Base-by-base conservation (phyloP, 2,888 invertebrate species). In the Apotomis capreana region DNA sequence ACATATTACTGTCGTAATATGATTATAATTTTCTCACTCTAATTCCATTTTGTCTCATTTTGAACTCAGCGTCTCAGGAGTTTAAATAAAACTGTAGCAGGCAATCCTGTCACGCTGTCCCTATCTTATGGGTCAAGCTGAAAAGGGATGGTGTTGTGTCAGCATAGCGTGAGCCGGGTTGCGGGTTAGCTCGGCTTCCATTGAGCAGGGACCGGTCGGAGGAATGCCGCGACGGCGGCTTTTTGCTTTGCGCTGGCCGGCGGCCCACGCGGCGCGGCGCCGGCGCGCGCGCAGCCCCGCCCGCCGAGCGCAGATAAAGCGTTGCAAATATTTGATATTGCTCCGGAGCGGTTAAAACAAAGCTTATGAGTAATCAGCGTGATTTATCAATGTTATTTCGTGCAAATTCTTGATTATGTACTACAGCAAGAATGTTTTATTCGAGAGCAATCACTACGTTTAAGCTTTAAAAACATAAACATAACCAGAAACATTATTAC, bases 151-250 rank as follows among this genome's bases (percentile, higher is more conserved):
- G 37, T 36, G 36, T 12, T 12, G 55, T 36, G 36, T 26, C 36
- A 10, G 26, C 49, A 49, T 6, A 49, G 68, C 60, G 64, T 55
- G 64, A 69, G 71, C 68, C 76, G 62, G 72, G 40, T 4, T 40
- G 40, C 6, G 75, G 76, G 77, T 76, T 77, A 74, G 76, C 79
- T 81, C 89, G 91, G 89, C 87, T 83, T 86, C 87, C 88, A 92
- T 91, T 92, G 90, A 91, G 87, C 77, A 74, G 73, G 80, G 87
- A 92, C 92, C 91, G 92, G 92, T 92, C 91, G 81, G 81, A 82
- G 91, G 91, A 92, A 91, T 91, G 91, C 89, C 85, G 87, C 84
- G 81, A 84, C 81, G 84, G 83, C 88, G 88, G 89, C 88, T 89
- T 90, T 90, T 90, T 90, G 90, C 88, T 85, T 86, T 74, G 75